phyloP scores from a whole-genome alignment of 1,140 invertebrate species.

The Drosophila nikananu region DNA sequence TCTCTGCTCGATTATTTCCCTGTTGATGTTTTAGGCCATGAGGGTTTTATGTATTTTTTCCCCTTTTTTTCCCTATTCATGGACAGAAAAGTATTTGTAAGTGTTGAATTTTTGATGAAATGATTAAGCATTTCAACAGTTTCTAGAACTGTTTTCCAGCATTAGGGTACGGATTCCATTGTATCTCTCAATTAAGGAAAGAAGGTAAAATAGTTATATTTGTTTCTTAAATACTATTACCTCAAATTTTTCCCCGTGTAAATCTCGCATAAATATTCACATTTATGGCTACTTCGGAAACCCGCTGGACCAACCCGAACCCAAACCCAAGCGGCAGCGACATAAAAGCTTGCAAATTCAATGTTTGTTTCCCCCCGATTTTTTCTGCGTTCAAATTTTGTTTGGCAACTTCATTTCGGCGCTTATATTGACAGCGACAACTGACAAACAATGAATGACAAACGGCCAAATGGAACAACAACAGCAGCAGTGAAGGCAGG shows the following conservation, averaged over 20 bases:
- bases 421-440: constrained; percentile 80
- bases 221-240: background rate
- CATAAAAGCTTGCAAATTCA: constrained; percentile 42
- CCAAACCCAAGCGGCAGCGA: constrained; percentile 11
- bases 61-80: constrained; percentile 12
- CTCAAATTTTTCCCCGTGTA: constrained; percentile 15
- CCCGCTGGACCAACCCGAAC: background rate
- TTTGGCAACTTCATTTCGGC: constrained; percentile 73
- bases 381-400: constrained; percentile 34
- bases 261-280: constrained; percentile 9
- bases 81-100: background rate
- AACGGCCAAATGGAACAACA: constrained; percentile 37
- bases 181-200: background rate
- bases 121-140: background rate
- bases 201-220: background rate
- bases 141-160: background rate
- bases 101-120: background rate
- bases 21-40: constrained; percentile 36
- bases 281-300: constrained; percentile 12
- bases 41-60: constrained; percentile 42
- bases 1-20: constrained; percentile 37
- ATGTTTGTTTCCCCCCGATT: constrained; percentile 40
- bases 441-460: constrained; percentile 73
- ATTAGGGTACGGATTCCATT: background rate
- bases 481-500: constrained; percentile 8